Evolutionary conservation across 1,140 invertebrate genomes (phyloP).

Genomic region (Hesperophylax magnus): DNA sequence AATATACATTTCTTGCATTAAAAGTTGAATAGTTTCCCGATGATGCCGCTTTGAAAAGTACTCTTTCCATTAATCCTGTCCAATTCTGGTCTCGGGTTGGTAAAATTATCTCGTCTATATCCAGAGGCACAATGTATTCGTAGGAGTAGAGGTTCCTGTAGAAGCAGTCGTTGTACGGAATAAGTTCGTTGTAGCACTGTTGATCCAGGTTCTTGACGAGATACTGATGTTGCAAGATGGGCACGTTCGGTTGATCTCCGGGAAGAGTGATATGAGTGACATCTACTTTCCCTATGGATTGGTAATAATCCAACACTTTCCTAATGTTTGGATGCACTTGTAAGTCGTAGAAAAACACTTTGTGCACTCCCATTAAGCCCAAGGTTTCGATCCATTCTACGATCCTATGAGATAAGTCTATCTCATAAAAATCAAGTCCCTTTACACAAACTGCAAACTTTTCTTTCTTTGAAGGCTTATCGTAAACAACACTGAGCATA

Average conservation of each 20-base stretch:
- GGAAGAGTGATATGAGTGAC: constrained; percentile 90
- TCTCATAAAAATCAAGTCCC: constrained; percentile 90
- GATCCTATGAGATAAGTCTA: constrained; percentile 88
- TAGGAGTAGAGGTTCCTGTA: constrained; percentile 94
- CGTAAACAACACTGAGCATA: constrained; percentile 88
- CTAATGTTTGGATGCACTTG: constrained; percentile 93
- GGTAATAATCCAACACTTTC: constrained; percentile 88
- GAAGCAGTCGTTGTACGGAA: constrained; percentile 93
- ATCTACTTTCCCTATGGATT: constrained; percentile 80
- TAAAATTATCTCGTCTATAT: constrained; percentile 96
- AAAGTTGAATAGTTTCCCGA: background rate
- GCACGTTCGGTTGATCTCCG: constrained; percentile 91
- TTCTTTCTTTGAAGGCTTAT: constrained; percentile 78
- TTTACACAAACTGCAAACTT: constrained; percentile 96
- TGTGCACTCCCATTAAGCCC: constrained; percentile 88
- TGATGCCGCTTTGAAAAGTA: background rate
- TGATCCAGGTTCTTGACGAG: constrained; percentile 90
- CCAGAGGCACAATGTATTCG: constrained; percentile 90
- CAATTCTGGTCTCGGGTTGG: constrained; percentile 84
- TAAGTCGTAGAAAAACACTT: constrained; percentile 92
- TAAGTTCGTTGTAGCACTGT: constrained; percentile 94
- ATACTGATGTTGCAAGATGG: constrained; percentile 89
- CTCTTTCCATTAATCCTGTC: constrained; percentile 73
- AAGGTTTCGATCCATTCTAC: constrained; percentile 96
- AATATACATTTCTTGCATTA: constrained; percentile 19